Evolutionary conservation across 1,140 invertebrate species (phyloP).

Genomic region (Ephestia elutella): DNA sequence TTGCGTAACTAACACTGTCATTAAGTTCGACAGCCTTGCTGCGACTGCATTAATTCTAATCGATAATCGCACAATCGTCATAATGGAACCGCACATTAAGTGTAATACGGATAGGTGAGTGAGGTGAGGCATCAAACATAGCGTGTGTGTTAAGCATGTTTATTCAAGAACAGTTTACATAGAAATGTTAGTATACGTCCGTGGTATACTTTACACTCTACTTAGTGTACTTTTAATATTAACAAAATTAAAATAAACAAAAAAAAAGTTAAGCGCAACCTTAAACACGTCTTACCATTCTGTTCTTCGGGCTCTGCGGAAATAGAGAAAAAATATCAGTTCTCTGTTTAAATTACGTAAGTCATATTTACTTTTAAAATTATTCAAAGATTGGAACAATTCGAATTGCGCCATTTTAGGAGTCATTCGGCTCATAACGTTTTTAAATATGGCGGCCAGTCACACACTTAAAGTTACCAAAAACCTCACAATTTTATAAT

Average conservation of each 20-base stretch:
- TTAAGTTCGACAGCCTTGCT: no score
- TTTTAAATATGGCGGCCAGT: neutral
- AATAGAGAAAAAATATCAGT: slow-evolving; percentile 10
- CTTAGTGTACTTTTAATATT: slow-evolving; percentile 37
- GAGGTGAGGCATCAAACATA: slow-evolving; percentile 60
- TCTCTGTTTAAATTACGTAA: neutral
- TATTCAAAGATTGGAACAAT: neutral
- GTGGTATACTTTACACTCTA: slow-evolving; percentile 36
- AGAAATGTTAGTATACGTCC: slow-evolving; percentile 41
- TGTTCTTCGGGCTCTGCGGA: slow-evolving; percentile 8
- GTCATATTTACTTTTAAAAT: neutral
- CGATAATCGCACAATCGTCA: neutral
- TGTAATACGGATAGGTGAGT: slow-evolving; percentile 49
- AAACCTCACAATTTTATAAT: neutral
- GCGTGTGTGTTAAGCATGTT: slow-evolving; percentile 50
- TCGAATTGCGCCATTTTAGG: neutral
- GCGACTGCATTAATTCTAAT: no score
- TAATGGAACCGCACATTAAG: slow-evolving; percentile 29
- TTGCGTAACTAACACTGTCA: no score
- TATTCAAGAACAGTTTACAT: slow-evolving; percentile 50
- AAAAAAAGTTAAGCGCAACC: slow-evolving; percentile 29
- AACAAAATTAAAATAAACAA: slow-evolving; percentile 33
- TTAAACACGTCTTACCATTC: slow-evolving; percentile 38
- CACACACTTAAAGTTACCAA: neutral
- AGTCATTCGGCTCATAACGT: no score